Evolutionary conservation across 2,888 invertebrate species (phyloP), one percentile per base, ranked within the genome.

Genomic region (Drosophila phalerata): DNA sequence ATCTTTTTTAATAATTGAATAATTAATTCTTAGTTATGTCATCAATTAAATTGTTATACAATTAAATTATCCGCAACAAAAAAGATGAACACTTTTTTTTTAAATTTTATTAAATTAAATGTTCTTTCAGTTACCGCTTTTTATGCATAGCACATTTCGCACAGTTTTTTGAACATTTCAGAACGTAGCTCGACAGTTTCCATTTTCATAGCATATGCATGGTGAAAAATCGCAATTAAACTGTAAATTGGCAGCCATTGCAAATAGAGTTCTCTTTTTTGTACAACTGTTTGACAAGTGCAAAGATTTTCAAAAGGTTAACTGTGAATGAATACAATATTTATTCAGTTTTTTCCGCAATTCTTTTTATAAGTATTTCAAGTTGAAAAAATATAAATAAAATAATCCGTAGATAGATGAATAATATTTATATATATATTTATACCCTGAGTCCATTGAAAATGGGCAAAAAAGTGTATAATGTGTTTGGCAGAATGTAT

Each of bases 221-320:
- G 34, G 19, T 30, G 19, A 13, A 34, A 49, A 49, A 32, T 34
- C n/a, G 19, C 32, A 49, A 49, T 49, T 49, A 49, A 49, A 15
- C 32, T 13, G 19, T 19, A 49, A 49, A 49, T 19, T 49, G 49
- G 34, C 34, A 19, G 49, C 6, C 32, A 49, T 19, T 34, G 8
- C 19, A 49, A 6, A 11, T 5, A 32, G 17, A 6, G 17, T 30
- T 30, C n/a, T 19, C 1, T 49, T 49, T 32, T 48, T 32, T 48
- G 6, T 19, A 19, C 49, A 49, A 34, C 8, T 48, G 19, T n/a
- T 34, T 34, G 6, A 32, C 30, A 19, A 32, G 17, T 9, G 49
- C 34, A 34, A n/a, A 34, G 49, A 34, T 49, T 34, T 32, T 49
- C 9, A 32, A 8, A 17, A 13, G 6, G 48, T 13, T 13, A 32